Conservation (phyloP, 1,140 invertebrate genomes). For the Drosophila elegans region DNA sequence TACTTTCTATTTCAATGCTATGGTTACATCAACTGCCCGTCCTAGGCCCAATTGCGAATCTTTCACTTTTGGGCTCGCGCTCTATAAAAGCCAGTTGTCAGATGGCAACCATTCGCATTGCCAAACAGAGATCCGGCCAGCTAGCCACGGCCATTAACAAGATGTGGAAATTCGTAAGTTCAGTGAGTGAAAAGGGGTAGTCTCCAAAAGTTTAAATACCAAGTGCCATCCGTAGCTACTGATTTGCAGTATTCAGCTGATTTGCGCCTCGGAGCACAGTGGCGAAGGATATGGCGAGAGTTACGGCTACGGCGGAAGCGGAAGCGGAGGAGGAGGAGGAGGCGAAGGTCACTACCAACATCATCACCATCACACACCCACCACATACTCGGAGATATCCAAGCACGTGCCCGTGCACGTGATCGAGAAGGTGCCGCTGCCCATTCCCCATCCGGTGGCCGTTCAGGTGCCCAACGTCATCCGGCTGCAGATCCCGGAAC, state of each 20-base stretch:
- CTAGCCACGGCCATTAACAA: constrained; percentile 20
- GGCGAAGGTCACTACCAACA: constrained; percentile 30
- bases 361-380: constrained; percentile 80
- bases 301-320: constrained; percentile 35
- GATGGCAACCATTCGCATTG: constrained; percentile 59
- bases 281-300: constrained; percentile 26
- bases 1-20: constrained; percentile 82
- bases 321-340: constrained; percentile 14
- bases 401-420: constrained; percentile 90
- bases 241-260: constrained; percentile 52
- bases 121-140: constrained; percentile 26
- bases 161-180: constrained; percentile 71
- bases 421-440: constrained; percentile 91
- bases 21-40: constrained; percentile 74
- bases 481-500: constrained; percentile 90
- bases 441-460: constrained; percentile 90
- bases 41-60: constrained; percentile 65
- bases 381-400: constrained; percentile 88
- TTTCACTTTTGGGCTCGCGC: constrained; percentile 55
- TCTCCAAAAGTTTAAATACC: not conserved
- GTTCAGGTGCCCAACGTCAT: constrained; percentile 90
- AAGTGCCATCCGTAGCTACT: constrained; percentile 33
- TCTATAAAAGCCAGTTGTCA: constrained; percentile 55
- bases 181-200: too few species aligned
- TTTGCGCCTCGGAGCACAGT: constrained; percentile 61